Conservation (phyloP, 2,113 vertebrate genomes). For the Archilochus colubris region DNA sequence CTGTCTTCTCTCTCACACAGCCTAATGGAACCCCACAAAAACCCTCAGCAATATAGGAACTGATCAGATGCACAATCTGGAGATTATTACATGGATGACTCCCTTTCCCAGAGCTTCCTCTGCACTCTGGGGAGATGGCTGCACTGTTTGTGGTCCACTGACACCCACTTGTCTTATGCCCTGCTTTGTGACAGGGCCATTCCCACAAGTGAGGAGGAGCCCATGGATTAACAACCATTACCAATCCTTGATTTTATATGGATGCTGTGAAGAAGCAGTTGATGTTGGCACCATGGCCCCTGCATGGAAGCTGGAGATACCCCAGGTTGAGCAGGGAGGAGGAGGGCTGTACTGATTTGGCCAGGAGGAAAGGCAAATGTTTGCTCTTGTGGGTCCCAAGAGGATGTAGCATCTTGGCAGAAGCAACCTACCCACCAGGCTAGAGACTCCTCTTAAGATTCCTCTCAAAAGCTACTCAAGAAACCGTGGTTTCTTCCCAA, state of each 20-base stretch:
- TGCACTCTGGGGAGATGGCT: not conserved
- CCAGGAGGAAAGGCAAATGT: not conserved
- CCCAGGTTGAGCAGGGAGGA: not conserved
- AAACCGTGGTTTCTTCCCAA: not conserved
- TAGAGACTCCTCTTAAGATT: not conserved
- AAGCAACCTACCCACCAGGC: not conserved
- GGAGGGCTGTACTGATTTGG: not conserved
- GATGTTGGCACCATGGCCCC: not conserved
- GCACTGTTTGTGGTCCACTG: not conserved
- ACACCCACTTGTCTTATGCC: not conserved
- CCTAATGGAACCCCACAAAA: not conserved
- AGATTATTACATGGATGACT: not conserved
- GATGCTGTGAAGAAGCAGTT: not conserved
- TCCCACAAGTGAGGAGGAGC: not conserved
- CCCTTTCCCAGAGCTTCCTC: not conserved
- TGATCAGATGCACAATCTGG: not conserved
- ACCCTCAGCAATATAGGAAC: not conserved
- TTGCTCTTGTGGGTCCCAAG: not conserved
- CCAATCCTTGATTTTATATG: not conserved
- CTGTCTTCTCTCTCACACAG: fast-evolving
- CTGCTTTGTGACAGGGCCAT: not conserved
- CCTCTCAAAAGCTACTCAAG: not conserved
- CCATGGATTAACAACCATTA: not conserved
- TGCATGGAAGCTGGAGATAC: not conserved
- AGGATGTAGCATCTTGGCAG: not conserved